Evolutionary conservation across 2,888 invertebrate genomes (phyloP).

Genomic region (Caenorhabditis sinica): DNA sequence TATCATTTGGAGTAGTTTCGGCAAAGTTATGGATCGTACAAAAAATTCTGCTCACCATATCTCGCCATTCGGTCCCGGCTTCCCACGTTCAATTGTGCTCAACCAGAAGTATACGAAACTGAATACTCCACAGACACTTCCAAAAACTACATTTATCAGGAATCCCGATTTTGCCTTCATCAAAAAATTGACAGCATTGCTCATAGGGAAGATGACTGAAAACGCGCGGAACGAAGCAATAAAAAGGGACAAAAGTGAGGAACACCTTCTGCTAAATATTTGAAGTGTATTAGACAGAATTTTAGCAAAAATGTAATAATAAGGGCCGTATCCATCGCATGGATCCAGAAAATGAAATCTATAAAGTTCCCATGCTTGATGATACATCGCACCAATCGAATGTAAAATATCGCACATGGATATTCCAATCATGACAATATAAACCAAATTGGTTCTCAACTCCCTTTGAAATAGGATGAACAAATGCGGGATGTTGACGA

Average conservation of each 20-base stretch:
- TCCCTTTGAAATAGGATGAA: conserved; percentile 3
- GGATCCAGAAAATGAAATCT: background rate
- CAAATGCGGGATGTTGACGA: conserved; percentile 7
- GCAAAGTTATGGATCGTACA: too few species aligned
- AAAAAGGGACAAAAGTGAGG: background rate
- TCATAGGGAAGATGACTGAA: conserved; percentile 26
- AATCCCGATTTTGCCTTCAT: background rate
- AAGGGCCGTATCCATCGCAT: background rate
- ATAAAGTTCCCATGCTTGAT: background rate
- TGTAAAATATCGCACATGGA: conserved; percentile 1
- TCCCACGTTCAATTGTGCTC: background rate
- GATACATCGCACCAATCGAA: background rate
- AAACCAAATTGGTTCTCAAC: conserved; percentile 15
- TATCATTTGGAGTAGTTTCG: too few species aligned
- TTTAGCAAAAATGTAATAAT: background rate
- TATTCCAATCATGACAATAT: conserved; percentile 17
- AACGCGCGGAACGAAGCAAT: conserved; percentile 11
- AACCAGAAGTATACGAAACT: background rate
- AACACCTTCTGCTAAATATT: background rate
- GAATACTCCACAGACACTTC: background rate
- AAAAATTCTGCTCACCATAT: too few species aligned
- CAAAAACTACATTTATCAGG: background rate
- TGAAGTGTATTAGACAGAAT: background rate
- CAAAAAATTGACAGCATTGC: background rate
- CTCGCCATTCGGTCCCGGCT: background rate